A percentile compares a stretch with the other conserved stretches of the same genome.
Conservation (phyloP, 2,797 vertebrate species). For the Cheirogaleus major region DNA sequence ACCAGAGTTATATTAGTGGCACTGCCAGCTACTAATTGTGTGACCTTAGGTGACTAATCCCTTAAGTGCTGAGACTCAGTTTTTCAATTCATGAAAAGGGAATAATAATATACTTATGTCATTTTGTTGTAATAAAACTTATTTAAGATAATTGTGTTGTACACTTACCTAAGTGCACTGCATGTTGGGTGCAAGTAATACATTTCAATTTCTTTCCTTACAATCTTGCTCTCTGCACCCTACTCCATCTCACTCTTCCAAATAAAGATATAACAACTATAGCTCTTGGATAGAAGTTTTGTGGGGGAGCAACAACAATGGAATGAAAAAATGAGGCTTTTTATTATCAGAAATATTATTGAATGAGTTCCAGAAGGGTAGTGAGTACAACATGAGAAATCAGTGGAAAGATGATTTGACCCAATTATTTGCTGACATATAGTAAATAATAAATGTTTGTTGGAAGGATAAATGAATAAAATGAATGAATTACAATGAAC, state of each 20-base stretch:
- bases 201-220: not conserved
- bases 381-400: not conserved
- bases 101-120: not conserved
- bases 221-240: not conserved
- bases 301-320: not conserved
- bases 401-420: not conserved
- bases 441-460: not conserved
- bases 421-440: not conserved
- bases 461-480: not conserved
- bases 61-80: not conserved
- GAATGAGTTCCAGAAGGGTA: not conserved
- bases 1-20: not conserved
- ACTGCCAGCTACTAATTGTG: not conserved
- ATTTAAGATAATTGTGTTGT: not conserved
- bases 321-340: not conserved
- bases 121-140: not conserved
- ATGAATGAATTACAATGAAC: not conserved
- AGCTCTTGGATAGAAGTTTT: not conserved
- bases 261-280: not conserved
- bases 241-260: not conserved
- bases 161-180: not conserved
- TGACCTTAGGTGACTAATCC: not conserved
- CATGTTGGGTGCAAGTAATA: not conserved
- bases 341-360: not conserved
- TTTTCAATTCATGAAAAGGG: not conserved